A percentile compares a stretch with the other conserved stretches of the same genome.
phyloP scores from a whole-genome alignment of 1,140 invertebrate genomes.

The Aphelinus atriplicis region DNA sequence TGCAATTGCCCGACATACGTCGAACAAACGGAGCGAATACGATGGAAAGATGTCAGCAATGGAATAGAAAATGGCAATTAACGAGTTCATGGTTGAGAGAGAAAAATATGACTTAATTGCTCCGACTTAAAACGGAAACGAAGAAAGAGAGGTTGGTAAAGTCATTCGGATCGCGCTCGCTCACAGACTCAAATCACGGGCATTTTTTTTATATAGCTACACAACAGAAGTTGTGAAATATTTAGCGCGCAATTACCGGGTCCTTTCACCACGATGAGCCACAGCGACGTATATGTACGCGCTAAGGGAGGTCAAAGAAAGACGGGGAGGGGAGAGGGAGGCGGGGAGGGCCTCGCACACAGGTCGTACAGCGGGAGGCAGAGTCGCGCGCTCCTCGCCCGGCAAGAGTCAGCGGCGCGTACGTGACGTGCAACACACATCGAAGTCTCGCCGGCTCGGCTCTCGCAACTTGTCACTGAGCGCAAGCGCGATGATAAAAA shows the following conservation, averaged over 20 bases:
- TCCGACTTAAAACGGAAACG: no score
- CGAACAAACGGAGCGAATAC: constrained; percentile 33
- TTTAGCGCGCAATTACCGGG: constrained; percentile 66
- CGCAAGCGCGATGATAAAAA: constrained; percentile 59
- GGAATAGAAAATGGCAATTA: constrained; percentile 1
- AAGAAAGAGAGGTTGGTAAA: constrained; percentile 40
- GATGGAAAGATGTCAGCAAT: constrained; percentile 36
- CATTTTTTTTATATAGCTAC: constrained; percentile 61
- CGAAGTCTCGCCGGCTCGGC: constrained; percentile 40
- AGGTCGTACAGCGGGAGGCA: constrained; percentile 37
- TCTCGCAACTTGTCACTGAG: constrained; percentile 9
- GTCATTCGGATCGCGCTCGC: constrained; percentile 33
- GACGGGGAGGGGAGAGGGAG: constrained; percentile 28
- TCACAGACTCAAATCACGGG: constrained; percentile 53
- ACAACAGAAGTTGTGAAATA: constrained; percentile 64
- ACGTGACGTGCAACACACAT: constrained; percentile 49
- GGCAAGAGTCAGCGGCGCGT: constrained; percentile 19
- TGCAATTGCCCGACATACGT: no score
- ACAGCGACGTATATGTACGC: constrained; percentile 51
- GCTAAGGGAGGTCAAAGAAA: constrained; percentile 27
- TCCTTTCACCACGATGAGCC: constrained; percentile 62
- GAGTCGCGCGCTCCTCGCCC: neutral
- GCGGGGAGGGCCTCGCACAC: constrained; percentile 11
- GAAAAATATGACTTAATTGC: constrained; percentile 14
- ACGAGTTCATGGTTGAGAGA: constrained; percentile 36